Percentiles rank a stretch among this genome's conserved stretches.
These are phyloP conservation scores for Cichlasoma orientale DNA, from an alignment of 2,797 vertebrate species.

Conservation along the genomic window DNA sequence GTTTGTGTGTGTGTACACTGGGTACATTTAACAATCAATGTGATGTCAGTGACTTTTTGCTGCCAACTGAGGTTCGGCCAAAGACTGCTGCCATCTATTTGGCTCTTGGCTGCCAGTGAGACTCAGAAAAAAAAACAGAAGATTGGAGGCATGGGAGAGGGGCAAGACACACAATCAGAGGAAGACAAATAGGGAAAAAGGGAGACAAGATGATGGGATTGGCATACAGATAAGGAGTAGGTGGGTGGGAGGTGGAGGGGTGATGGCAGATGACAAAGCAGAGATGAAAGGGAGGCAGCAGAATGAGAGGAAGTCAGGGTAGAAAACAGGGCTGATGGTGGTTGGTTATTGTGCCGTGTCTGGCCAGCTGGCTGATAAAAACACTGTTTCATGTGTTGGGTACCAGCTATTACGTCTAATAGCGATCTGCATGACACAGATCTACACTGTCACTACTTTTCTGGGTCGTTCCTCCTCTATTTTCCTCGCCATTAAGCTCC, in stretches of 20 bases:
- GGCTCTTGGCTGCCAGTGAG: conserved; percentile 9
- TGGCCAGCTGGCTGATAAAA: conserved; percentile 41
- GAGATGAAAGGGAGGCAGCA: conserved; percentile 36
- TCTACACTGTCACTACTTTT: not conserved
- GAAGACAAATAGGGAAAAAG: conserved; percentile 36
- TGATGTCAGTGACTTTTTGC: conserved; percentile 42
- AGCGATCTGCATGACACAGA: conserved; percentile 19
- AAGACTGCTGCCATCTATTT: conserved; percentile 46
- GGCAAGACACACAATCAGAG: conserved; percentile 7
- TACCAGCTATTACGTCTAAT: conserved; percentile 43
- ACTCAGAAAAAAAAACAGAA: conserved; percentile 7
- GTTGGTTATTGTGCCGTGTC: conserved; percentile 1
- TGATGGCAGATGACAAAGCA: conserved; percentile 29
- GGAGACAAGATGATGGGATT: conserved; percentile 36
- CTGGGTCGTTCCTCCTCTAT: conserved; percentile 3
- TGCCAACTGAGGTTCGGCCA: conserved; percentile 43
- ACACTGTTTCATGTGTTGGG: not conserved
- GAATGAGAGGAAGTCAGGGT: not conserved
- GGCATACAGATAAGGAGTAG: conserved; percentile 49
- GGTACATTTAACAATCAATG: conserved; percentile 24
- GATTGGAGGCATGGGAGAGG: conserved; percentile 1
- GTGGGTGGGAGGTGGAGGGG: not conserved
- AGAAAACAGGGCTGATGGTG: not conserved
- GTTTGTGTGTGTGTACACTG: not conserved
- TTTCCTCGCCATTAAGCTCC: conserved; percentile 27